Evolutionary conservation across 2,888 invertebrate genomes (phyloP).

Genomic region (Standfussiana lucernea): DNA sequence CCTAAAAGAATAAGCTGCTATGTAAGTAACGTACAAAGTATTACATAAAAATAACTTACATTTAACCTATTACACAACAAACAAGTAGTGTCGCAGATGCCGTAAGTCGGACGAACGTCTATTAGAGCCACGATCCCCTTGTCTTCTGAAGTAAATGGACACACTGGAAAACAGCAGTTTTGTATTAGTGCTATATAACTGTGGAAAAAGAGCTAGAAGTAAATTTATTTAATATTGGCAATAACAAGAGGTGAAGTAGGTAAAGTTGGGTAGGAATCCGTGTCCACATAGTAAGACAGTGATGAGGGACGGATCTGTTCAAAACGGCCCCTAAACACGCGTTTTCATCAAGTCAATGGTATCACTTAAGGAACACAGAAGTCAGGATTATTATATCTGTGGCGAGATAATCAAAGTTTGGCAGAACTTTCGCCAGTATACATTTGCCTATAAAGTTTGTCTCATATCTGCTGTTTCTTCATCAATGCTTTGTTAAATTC

Average conservation of each 20-base stretch:
- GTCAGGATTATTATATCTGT: neutral
- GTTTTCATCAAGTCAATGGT: too few species aligned
- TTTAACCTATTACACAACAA: constrained; percentile 84
- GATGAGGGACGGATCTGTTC: neutral
- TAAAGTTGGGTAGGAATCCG: neutral
- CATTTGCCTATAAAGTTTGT: neutral
- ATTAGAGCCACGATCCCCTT: constrained; percentile 81
- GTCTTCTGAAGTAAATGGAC: constrained; percentile 78
- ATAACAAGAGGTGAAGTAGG: neutral
- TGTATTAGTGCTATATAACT: constrained; percentile 8
- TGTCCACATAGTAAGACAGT: neutral
- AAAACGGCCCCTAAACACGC: neutral
- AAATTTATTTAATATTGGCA: constrained; percentile 11
- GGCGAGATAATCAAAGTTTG: neutral
- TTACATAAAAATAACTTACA: constrained; percentile 74
- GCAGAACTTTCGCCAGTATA: neutral
- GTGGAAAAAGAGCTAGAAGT: constrained; percentile 9
- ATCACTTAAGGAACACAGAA: too few species aligned
- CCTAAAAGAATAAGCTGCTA: neutral
- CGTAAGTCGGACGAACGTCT: constrained; percentile 83
- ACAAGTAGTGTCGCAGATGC: constrained; percentile 84
- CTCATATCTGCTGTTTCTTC: neutral
- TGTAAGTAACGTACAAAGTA: neutral
- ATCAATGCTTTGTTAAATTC: neutral
- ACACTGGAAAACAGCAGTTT: constrained; percentile 77